These are phyloP conservation scores for Drosophila nebulosa DNA, from an alignment of 1,140 invertebrate genomes.

Conservation along the genomic window DNA sequence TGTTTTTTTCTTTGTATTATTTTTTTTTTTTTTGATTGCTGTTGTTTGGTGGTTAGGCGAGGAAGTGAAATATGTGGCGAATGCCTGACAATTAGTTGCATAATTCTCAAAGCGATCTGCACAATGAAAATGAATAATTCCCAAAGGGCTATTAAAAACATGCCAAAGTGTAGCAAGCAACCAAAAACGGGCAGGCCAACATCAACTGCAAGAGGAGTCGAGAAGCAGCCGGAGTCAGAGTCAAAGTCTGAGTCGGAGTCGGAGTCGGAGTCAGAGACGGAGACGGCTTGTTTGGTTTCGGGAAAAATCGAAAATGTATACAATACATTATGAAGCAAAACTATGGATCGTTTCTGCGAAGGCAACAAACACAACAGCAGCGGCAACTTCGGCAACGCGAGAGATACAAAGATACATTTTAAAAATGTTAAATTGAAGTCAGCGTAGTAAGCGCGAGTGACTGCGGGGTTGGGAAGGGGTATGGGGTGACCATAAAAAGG, in stretches of 20 bases:
- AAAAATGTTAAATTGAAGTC: slow-evolving; percentile 75
- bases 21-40: slow-evolving; percentile 23
- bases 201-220: slow-evolving; percentile 49
- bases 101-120: slow-evolving; percentile 41
- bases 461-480: background rate
- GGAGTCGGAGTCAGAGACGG: background rate
- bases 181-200: slow-evolving; percentile 42
- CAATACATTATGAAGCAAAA: slow-evolving; percentile 60
- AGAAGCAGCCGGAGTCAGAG: background rate
- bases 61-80: slow-evolving; percentile 49
- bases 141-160: slow-evolving; percentile 77
- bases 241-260: too few relatives aligned
- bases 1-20: background rate
- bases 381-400: slow-evolving; percentile 21
- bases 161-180: slow-evolving; percentile 61
- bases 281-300: slow-evolving; percentile 28
- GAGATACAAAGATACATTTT: slow-evolving; percentile 76
- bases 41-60: background rate
- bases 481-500: slow-evolving; percentile 71
- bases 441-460: slow-evolving; percentile 29
- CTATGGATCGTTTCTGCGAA: slow-evolving; percentile 68
- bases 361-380: background rate
- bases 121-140: slow-evolving; percentile 78
- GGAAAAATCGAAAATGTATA: slow-evolving; percentile 67
- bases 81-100: slow-evolving; percentile 76